Evolutionary conservation across 1,140 invertebrate genomes (phyloP).

Genomic region (Orchesella cincta): DNA sequence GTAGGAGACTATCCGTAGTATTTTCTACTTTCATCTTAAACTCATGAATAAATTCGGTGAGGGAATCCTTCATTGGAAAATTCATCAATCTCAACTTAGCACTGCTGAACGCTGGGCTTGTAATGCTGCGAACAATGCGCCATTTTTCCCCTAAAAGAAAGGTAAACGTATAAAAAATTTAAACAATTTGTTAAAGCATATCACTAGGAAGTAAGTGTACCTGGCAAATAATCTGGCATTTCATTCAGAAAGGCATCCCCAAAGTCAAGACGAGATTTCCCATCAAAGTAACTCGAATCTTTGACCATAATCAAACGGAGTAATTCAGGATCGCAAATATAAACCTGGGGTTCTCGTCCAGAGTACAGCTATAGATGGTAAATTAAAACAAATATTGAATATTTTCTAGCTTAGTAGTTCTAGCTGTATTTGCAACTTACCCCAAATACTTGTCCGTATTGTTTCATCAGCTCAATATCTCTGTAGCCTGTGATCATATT

Average conservation of each 20-base stretch:
- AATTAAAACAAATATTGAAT: not conserved
- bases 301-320: conserved; percentile 60
- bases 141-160: conserved; percentile 57
- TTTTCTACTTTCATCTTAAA: not conserved
- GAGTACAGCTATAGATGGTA: conserved; percentile 30
- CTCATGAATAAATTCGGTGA: not conserved
- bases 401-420: too few species aligned
- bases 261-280: conserved; percentile 50
- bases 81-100: conserved; percentile 36
- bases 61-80: not conserved
- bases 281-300: conserved; percentile 62
- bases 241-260: conserved; percentile 35
- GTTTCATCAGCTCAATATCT: not conserved
- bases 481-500: not conserved
- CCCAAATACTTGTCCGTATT: not conserved
- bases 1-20: not conserved
- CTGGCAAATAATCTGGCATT: conserved; percentile 51
- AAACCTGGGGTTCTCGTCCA: conserved; percentile 26
- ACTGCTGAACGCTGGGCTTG: conserved; percentile 27
- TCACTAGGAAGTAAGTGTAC: too few species aligned
- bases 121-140: conserved; percentile 32
- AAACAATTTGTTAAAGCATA: too few species aligned
- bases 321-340: conserved; percentile 56
- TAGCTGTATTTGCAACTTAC: too few species aligned
- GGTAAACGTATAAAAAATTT: too few species aligned